Conservation (phyloP, 2,888 invertebrate genomes). For the Cactoblastis cactorum region DNA sequence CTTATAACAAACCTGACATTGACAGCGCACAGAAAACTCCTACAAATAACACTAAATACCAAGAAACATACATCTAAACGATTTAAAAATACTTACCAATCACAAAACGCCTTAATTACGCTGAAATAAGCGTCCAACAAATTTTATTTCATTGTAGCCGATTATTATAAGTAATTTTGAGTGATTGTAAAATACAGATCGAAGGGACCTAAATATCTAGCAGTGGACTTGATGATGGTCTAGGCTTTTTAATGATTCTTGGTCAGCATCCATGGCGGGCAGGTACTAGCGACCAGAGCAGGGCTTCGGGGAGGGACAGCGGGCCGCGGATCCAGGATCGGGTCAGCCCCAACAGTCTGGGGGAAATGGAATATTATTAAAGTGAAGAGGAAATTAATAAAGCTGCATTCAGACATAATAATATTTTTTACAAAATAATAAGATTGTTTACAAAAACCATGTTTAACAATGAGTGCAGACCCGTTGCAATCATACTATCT, state of each 20-base stretch:
- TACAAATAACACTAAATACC: conserved; percentile 13
- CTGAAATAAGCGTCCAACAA: background rate
- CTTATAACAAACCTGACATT: conserved; percentile 19
- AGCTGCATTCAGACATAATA: background rate
- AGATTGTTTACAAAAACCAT: too few relatives aligned
- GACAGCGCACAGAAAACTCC: conserved; percentile 5
- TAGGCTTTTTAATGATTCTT: background rate
- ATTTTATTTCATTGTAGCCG: background rate
- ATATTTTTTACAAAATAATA: too few relatives aligned
- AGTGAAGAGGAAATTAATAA: too few relatives aligned
- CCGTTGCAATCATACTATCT: too few relatives aligned
- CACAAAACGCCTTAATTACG: background rate
- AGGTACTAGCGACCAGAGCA: conserved; percentile 59
- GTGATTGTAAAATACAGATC: too few relatives aligned
- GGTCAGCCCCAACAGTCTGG: conserved; percentile 52
- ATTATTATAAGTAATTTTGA: background rate
- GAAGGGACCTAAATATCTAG: too few relatives aligned
- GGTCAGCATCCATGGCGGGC: conserved; percentile 54
- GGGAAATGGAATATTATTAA: background rate
- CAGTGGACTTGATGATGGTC: too few relatives aligned
- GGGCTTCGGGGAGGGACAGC: conserved; percentile 48
- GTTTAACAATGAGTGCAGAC: too few relatives aligned
- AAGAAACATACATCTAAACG: conserved; percentile 1
- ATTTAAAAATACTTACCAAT: conserved; percentile 18
- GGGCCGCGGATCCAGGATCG: conserved; percentile 49